Percentiles rank a stretch among this genome's conserved stretches.
Conservation (phyloP, 2,888 invertebrate species). For the Lysandra coridon region DNA sequence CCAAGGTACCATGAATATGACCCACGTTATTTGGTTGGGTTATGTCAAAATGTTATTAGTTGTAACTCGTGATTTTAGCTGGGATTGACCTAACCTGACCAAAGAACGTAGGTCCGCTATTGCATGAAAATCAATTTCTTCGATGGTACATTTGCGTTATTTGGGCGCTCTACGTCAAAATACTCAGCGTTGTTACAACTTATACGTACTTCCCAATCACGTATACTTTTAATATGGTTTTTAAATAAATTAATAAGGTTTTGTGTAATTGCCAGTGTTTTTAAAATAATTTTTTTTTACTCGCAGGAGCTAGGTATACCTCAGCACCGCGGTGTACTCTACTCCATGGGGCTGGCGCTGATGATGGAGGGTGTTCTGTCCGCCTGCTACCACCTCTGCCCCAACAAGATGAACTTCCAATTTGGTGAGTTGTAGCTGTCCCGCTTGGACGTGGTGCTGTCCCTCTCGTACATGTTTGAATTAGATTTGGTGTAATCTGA, state of each 20-base stretch:
- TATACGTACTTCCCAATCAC: too few species aligned
- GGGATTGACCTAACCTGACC: too few species aligned
- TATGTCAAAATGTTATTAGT: too few species aligned
- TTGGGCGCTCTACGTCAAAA: too few species aligned
- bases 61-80: too few species aligned
- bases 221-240: too few species aligned
- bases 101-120: too few species aligned
- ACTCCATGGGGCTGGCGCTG: conserved; percentile 92
- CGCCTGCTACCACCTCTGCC: conserved; percentile 95
- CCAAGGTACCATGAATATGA: not conserved
- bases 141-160: too few species aligned
- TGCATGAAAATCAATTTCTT: too few species aligned
- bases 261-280: not conserved
- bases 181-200: too few species aligned
- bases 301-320: conserved; percentile 85
- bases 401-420: conserved; percentile 93
- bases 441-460: not conserved
- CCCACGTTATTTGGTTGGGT: too few species aligned
- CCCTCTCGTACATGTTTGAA: not conserved
- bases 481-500: not conserved
- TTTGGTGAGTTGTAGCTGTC: conserved; percentile 82
- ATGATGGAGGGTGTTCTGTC: conserved; percentile 93
- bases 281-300: not conserved
- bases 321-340: conserved; percentile 91
- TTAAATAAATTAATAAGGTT: too few species aligned